These are phyloP conservation scores for Hippoglossus stenolepis DNA, from an alignment of 2,113 vertebrate genomes.

Conservation along the genomic window DNA sequence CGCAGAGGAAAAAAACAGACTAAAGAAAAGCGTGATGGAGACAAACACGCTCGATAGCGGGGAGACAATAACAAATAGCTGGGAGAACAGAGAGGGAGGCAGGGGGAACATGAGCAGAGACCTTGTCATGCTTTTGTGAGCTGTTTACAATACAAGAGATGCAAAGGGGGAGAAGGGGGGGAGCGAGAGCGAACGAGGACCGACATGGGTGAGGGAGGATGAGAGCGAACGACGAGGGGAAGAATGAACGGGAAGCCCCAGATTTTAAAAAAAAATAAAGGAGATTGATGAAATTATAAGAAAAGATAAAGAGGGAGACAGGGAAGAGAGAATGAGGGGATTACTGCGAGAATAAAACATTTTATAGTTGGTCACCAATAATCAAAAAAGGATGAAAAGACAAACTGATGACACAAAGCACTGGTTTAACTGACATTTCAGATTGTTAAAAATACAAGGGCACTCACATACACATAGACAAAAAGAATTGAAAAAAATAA, in stretches of 20 bases:
- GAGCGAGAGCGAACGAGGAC: conserved; percentile 43
- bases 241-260: conserved; percentile 18
- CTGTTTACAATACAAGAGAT: conserved; percentile 84
- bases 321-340: too few species aligned
- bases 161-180: conserved; percentile 58
- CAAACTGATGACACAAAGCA: conserved; percentile 52
- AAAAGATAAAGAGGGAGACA: background rate
- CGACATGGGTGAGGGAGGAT: conserved; percentile 22
- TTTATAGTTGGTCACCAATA: conserved; percentile 68
- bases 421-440: conserved; percentile 34
- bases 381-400: conserved; percentile 26
- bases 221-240: conserved; percentile 14
- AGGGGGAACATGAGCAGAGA: conserved; percentile 88
- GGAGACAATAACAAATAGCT: conserved; percentile 97
- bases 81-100: conserved; percentile 85
- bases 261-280: conserved; percentile 2
- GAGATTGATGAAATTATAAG: conserved; percentile 18
- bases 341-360: too few species aligned
- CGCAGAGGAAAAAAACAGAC: conserved; percentile 76
- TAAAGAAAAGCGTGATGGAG: conserved; percentile 78
- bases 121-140: conserved; percentile 91
- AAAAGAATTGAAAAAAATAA: too few species aligned
- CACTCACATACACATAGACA: too few species aligned
- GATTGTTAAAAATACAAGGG: too few species aligned
- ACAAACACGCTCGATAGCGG: conserved; percentile 88